Base-by-base conservation (phyloP, 2,888 invertebrate species). In the Hipparchia sbordonii region DNA sequence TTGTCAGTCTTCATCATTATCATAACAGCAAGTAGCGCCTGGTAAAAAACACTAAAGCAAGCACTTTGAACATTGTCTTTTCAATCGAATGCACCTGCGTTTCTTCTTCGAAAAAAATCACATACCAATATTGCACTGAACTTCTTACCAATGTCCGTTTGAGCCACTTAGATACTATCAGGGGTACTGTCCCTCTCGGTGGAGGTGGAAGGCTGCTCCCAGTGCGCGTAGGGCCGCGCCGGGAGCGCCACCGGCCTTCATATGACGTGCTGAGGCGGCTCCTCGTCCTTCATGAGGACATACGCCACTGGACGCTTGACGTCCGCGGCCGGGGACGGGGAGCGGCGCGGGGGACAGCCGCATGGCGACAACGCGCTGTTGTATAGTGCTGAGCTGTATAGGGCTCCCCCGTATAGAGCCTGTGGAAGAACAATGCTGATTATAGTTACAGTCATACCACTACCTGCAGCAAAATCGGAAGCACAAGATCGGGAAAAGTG, bases 221-320 rank as follows among this genome's bases (percentile, higher is more conserved):
- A 95, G 77, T 94, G 94, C 77, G 94, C 88, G 87, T 91, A 89
- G n/a, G 88, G 89, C 82, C 96, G 91, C 85, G 96, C 96, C 84
- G 96, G 96, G 93, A 96, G 96, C 96, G 97, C 96, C 86, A 97
- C 96, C 93, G 97, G 97, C 95, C 96, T 97, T 97, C 97, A 97
- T 95, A 97, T 97, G 89, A 97, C 96, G 87, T 96, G 97, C 74
- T 95, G 94, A 2, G 94, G 93, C 0, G 92, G 93, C 77, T 95
- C 95, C 80, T 94, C 94, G 80, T 95, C 94, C 89, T 95, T 95
- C 95, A 95, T 95, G 77, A 95, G 93, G 72, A 96, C 95, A 86
- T 95, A 95, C 54, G 95, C 95, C 6, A 95, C 91, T 8, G 94
- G 95, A 57, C 95, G 93, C 78, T 93, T 92, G 66, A 93, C 87